These are phyloP conservation scores for Todiramphus chloris DNA, from an alignment of 2,113 vertebrate species.

Conservation along the genomic window DNA sequence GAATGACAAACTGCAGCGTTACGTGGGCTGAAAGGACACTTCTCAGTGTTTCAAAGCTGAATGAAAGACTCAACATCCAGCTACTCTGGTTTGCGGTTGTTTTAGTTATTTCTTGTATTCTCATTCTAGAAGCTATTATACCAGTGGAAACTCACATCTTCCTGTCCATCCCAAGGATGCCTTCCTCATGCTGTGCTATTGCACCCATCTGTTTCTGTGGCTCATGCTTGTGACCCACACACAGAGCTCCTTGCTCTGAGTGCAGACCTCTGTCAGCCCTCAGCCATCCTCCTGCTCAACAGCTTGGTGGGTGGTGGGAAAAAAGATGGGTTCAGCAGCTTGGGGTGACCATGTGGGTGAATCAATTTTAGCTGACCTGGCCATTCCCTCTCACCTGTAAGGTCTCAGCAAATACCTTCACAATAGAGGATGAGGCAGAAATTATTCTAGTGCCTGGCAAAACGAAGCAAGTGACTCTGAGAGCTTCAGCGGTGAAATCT, in stretches of 20 bases:
- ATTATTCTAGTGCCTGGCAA: background rate
- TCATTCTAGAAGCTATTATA: background rate
- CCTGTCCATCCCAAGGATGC: background rate
- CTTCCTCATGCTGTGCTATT: background rate
- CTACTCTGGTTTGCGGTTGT: background rate
- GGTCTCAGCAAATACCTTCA: background rate
- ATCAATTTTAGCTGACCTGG: background rate
- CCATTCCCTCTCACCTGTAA: background rate
- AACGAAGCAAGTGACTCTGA: background rate
- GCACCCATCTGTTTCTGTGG: background rate
- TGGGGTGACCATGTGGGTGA: rapidly evolving
- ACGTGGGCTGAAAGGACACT: rapidly evolving
- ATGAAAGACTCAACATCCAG: background rate
- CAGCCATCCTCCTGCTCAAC: background rate
- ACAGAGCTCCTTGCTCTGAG: background rate
- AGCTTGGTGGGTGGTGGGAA: background rate
- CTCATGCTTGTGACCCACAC: rapidly evolving
- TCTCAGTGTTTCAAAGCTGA: background rate
- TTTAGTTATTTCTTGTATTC: background rate
- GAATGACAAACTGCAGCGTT: background rate
- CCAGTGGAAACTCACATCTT: background rate
- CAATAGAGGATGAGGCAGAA: background rate
- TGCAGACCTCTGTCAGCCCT: background rate
- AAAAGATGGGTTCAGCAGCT: background rate
- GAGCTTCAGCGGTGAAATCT: background rate